These are phyloP conservation scores for Sipha flava DNA, from an alignment of 1,140 invertebrate genomes.

Conservation along the genomic window DNA sequence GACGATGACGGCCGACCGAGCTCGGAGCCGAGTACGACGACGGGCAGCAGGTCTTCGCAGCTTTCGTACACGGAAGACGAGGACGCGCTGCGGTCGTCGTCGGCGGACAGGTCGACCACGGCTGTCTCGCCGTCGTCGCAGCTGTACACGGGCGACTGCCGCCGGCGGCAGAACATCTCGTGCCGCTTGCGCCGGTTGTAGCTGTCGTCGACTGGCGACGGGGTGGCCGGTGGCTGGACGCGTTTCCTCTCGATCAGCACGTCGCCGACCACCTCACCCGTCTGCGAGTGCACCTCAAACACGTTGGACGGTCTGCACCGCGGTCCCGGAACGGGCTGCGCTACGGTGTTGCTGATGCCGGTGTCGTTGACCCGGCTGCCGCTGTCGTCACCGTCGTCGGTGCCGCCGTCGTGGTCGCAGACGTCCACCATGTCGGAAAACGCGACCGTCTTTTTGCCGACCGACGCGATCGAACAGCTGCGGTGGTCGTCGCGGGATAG, in stretches of 20 bases:
- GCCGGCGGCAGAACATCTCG: conserved; percentile 7
- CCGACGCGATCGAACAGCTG: not conserved
- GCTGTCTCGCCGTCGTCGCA: not conserved
- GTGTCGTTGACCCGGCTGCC: not conserved
- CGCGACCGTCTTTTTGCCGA: conserved; percentile 8
- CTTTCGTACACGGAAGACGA: conserved; percentile 5
- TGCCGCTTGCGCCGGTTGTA: not conserved
- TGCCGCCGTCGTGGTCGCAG: not conserved
- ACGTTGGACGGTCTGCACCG: too few species aligned
- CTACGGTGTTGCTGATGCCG: not conserved
- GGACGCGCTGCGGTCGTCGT: not conserved
- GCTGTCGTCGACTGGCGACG: not conserved
- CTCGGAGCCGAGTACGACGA: not conserved
- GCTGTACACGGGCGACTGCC: conserved; percentile 14
- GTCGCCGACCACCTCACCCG: conserved; percentile 19
- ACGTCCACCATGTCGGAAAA: conserved; percentile 9
- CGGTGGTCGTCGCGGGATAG: not conserved
- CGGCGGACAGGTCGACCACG: not conserved
- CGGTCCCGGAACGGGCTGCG: not conserved
- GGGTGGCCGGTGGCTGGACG: not conserved
- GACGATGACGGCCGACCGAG: not conserved
- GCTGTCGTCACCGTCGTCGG: not conserved
- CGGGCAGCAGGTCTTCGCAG: not conserved
- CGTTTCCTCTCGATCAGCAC: not conserved
- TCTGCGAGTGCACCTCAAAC: conserved; percentile 14